Evolutionary conservation across 2,797 vertebrate species (phyloP).

Genomic region (Acanthiza pusilla): DNA sequence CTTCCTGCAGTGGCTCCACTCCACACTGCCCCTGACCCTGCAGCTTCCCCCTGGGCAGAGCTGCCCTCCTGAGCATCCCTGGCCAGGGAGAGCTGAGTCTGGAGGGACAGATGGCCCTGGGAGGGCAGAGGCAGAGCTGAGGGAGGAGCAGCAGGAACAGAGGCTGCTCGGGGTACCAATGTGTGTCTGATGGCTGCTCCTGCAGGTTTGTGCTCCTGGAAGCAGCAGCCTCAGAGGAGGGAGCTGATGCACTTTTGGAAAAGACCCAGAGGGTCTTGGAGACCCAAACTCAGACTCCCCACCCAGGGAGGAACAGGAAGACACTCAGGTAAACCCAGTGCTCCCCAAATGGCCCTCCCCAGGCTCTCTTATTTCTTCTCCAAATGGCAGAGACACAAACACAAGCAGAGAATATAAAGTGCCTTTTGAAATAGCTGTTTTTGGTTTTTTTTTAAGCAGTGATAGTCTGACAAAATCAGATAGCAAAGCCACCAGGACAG

Average conservation of each 20-base stretch:
- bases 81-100: accelerated
- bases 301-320: neutral
- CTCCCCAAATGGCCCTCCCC: neutral
- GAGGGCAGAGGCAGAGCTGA: neutral
- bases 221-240: neutral
- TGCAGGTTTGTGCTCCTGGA: neutral
- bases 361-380: neutral
- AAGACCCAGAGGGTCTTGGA: neutral
- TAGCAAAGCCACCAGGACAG: neutral
- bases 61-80: neutral
- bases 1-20: neutral
- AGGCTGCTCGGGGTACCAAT: neutral
- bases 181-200: neutral
- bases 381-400: neutral
- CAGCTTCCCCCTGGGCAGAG: neutral
- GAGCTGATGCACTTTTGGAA: neutral
- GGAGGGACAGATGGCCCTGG: neutral
- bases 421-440: neutral
- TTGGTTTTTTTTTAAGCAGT: too few relatives aligned
- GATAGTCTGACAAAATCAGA: neutral
- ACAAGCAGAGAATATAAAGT: neutral
- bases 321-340: neutral
- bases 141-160: neutral
- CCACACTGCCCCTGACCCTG: neutral
- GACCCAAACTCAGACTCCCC: neutral